Evolutionary conservation across 2,113 vertebrate genomes (phyloP).

Genomic region (Ailurus styani): DNA sequence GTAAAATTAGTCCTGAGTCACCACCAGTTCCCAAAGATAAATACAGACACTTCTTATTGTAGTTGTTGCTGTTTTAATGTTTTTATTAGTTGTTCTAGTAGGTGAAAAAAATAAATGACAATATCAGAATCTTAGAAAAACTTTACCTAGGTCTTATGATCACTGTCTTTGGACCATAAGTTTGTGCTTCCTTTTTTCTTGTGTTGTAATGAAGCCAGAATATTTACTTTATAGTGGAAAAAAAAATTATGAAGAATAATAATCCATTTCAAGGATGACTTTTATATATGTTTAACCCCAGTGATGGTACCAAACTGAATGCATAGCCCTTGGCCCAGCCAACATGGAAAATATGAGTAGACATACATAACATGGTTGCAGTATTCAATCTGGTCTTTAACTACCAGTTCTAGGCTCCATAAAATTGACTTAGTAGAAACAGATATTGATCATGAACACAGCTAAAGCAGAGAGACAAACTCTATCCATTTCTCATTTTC

Average conservation of each 20-base stretch:
- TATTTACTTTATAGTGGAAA: not conserved
- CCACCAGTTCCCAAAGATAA: not conserved
- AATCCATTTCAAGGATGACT: not conserved
- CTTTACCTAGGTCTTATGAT: not conserved
- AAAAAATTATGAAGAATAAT: not conserved
- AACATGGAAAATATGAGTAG: not conserved
- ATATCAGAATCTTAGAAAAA: not conserved
- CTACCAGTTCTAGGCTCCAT: not conserved
- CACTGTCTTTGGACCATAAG: not conserved
- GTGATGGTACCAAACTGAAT: not conserved
- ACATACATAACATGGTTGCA: not conserved
- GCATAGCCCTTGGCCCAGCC: not conserved
- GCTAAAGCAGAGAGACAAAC: constrained; percentile 16
- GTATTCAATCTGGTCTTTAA: not conserved
- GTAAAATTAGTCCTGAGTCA: not conserved
- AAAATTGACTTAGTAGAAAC: constrained; percentile 17
- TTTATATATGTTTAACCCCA: not conserved
- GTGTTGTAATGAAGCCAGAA: not conserved
- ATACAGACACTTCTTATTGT: not conserved
- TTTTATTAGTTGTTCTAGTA: not conserved
- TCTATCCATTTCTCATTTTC: constrained; percentile 36
- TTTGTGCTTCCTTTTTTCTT: not conserved
- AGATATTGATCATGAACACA: constrained; percentile 32
- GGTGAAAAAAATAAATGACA: not conserved
- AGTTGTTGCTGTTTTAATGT: not conserved